These are phyloP conservation scores for Sarcophaga carnaria DNA, from an alignment of 2,888 invertebrate genomes.

Conservation along the genomic window DNA sequence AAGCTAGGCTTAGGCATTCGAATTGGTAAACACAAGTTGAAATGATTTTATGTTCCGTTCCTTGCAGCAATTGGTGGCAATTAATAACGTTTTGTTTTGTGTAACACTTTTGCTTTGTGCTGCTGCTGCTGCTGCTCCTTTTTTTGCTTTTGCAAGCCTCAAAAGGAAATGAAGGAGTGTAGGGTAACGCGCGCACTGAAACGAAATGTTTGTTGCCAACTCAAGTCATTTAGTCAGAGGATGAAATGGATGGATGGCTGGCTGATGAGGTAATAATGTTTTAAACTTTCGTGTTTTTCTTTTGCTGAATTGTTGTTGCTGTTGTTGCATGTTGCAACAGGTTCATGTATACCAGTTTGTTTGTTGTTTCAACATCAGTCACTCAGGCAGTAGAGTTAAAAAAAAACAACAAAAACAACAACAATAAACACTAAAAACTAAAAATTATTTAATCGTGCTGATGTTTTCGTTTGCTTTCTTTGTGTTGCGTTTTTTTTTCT, in stretches of 20 bases:
- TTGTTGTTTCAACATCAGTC: constrained; percentile 58
- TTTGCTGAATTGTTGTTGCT: not conserved
- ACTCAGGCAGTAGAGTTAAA: constrained; percentile 67
- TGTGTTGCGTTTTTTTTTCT: not conserved
- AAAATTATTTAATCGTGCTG: too few relatives aligned
- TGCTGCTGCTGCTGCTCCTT: not conserved
- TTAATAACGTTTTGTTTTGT: constrained; percentile 15
- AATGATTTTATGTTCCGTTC: not conserved
- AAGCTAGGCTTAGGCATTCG: too few relatives aligned
- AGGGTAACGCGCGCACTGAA: not conserved
- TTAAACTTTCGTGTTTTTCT: not conserved
- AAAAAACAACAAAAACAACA: not conserved
- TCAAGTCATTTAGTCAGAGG: not conserved
- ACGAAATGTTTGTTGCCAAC: constrained; percentile 37
- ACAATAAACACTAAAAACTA: not conserved
- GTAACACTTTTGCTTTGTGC: constrained; percentile 43
- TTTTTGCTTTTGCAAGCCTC: not conserved
- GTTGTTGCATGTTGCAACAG: constrained; percentile 40
- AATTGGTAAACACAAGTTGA: too few relatives aligned
- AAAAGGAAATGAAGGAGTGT: too few relatives aligned
- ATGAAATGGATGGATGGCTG: too few relatives aligned
- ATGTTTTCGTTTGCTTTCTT: not conserved
- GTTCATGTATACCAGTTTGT: constrained; percentile 25
- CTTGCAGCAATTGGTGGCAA: constrained; percentile 56
- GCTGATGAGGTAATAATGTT: too few relatives aligned